Evolutionary conservation across 1,140 invertebrate genomes (phyloP), one percentile per base, ranked within the genome.

Genomic region (Wasmannia auropunctata): DNA sequence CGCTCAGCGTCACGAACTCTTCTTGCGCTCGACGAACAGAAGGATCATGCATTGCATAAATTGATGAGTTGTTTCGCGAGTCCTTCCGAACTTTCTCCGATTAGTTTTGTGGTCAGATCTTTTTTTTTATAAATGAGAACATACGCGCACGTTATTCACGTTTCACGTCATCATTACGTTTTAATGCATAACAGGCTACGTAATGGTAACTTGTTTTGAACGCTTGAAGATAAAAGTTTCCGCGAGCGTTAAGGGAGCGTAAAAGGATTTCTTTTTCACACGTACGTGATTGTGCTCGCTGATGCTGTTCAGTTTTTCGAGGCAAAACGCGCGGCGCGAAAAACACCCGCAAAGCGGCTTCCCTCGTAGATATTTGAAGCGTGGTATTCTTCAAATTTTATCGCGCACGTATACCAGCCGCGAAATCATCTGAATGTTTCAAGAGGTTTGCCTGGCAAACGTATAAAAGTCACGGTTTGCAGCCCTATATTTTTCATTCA

Each of bases 401-500:
- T 74, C 51, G 37, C 25, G 25, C 37, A 43, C 51, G 49, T 81
- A 19, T 58, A 72, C 25, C n/a, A 22, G 67, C 1, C 43, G 76
- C 40, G 43, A 63, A 19, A 74, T 83, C 37, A 72, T 46, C 67
- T 34, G 25, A 72, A 83, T 83, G 79, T 83, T 83, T 83, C 54
- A 83, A 54, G 46, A 43, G 34, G 37, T 74, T 22, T 43, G n/a
- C 19, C 25, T 7, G 54, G 37, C 37, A 72, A 65, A 79, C 14
- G 8, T 43, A 54, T 28, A 72, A 31, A 25, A 69, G 76, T 22
- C 76, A 74, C 79, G 25, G 11, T 28, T 70, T 43, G 67, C 11
- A 51, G 49, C 37, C 5, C 49, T 83, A 46, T 70, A 72, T 83
- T 83, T 83, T 83, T 83, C 37, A 58, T 72, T 81, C 65, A 56